These are phyloP conservation scores for Trichonephila inaurata DNA, from an alignment of 1,140 invertebrate genomes.

Conservation along the genomic window DNA sequence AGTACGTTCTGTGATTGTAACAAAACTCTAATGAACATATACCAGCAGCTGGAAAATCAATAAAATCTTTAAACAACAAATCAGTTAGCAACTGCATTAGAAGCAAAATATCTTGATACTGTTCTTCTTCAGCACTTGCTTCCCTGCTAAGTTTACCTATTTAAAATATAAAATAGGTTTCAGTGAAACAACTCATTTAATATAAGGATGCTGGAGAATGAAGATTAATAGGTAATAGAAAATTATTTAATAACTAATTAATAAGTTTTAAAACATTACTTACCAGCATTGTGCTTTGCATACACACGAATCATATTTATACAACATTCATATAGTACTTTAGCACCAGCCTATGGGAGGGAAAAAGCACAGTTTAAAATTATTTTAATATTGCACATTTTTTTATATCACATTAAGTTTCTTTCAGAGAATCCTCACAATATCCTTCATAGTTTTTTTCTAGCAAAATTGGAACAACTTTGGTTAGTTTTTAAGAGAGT, in stretches of 20 bases:
- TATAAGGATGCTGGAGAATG: background rate
- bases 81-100: conserved; percentile 88
- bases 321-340: conserved; percentile 85
- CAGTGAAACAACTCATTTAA: background rate
- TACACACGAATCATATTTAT: conserved; percentile 87
- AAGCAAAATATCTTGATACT: conserved; percentile 87
- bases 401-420: no score
- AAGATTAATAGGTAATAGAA: background rate
- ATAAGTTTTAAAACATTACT: conserved; percentile 14
- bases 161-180: background rate
- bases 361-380: background rate
- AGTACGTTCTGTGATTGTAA: no score
- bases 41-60: conserved; percentile 83
- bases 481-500: no score
- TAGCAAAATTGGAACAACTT: no score
- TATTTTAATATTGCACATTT: background rate
- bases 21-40: background rate
- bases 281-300: conserved; percentile 83
- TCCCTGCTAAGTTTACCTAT: conserved; percentile 82
- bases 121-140: conserved; percentile 85
- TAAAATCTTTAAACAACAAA: conserved; percentile 87
- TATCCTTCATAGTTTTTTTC: no score
- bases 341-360: conserved; percentile 81
- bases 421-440: no score
- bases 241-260: background rate